Base-by-base conservation (phyloP, 2,797 vertebrate genomes). In the Psittacula derbiana region DNA sequence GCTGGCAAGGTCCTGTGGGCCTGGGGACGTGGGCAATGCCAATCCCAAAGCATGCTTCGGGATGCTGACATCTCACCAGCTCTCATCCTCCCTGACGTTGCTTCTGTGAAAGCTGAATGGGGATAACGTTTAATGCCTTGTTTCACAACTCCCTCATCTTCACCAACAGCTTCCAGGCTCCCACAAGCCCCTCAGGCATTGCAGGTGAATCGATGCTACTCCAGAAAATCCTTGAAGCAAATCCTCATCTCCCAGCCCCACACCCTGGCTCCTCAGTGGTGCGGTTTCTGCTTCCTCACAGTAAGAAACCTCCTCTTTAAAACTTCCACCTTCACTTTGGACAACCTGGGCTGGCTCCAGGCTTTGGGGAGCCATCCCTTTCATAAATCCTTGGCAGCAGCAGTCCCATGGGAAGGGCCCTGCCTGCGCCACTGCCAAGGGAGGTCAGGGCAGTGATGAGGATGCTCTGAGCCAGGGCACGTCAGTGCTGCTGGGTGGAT, bases 21-120 rank as follows among this genome's bases (percentile, higher is more conserved):
- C 11, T 11, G 40, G 36, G 75, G 66, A 65, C 30, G 5, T 61
- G 0, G 3, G 25, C 15, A 30, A 14, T 6, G 4, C 4, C 0
- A 4, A 10, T 15, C 18, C 53, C 74, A 64, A 58, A 69, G 46
- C 58, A 46, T 28, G 58, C 38, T 86, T 64, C 0, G 2, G 30
- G 40, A 36, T 53, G 79, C 49, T 53, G 66, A 8, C 25, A 7
- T 15, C 64, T 47, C 58, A n/a, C 20, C 8, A 8, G 33, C 19
- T 40, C 27, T 74, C 55, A 21, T 7, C 31, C 52, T 47, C 53
- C 41, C 16, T 10, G 24, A 3, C 11, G 57, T 44, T 33, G 46
- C 28, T 44, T 65, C 46, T 73, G 16, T 31, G 27, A 74, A 58
- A 85, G 36, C 8, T 2, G 1, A 36, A 50, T 0, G 0, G 25